Evolutionary conservation across 2,113 vertebrate genomes (phyloP).

Genomic region (Notechis scutatus): DNA sequence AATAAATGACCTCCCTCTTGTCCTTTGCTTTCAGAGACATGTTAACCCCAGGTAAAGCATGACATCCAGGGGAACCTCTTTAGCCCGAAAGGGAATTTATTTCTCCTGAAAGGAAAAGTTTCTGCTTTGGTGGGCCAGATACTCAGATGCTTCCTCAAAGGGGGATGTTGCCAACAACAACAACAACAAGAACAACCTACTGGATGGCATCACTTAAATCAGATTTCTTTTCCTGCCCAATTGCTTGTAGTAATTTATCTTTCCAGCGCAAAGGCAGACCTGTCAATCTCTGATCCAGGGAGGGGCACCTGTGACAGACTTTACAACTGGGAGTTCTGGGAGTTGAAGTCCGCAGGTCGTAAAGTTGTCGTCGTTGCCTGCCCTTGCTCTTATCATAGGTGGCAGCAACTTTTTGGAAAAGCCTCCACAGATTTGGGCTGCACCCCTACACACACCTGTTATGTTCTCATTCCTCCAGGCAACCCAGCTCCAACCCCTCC

Average conservation of each 20-base stretch:
- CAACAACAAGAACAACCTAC: too few relatives aligned
- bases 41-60: not conserved
- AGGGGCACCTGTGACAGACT: not conserved
- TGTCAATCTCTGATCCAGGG: not conserved
- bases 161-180: not conserved
- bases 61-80: not conserved
- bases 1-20: not conserved
- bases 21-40: not conserved
- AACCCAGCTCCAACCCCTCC: constrained; percentile 41
- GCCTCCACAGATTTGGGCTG: constrained; percentile 50
- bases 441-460: constrained; percentile 1
- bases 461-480: not conserved
- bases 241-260: not conserved
- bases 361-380: not conserved
- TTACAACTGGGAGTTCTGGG: not conserved
- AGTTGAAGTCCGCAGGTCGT: not conserved
- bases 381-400: not conserved
- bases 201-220: not conserved
- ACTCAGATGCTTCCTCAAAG: not conserved
- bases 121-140: not conserved
- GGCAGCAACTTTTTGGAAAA: constrained; percentile 33
- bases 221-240: not conserved
- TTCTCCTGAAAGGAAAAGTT: not conserved
- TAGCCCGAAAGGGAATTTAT: not conserved
- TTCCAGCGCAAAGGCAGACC: not conserved